Evolutionary conservation across 2,888 invertebrate species (phyloP), one percentile per base, ranked within the genome.

Genomic region (Altica lythri): DNA sequence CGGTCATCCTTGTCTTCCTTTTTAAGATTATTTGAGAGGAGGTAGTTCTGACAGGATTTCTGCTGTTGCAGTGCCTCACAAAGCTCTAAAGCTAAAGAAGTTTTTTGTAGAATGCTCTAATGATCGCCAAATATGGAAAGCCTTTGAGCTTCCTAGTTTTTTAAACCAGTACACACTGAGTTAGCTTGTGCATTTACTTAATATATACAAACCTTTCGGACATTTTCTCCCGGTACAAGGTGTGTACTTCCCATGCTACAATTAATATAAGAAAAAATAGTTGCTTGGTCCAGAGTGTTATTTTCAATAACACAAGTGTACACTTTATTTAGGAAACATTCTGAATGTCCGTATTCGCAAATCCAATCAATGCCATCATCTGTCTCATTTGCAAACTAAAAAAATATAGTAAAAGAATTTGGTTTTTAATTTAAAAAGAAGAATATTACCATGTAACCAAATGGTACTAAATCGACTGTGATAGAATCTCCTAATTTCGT

Each of bases 291-390:
- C 12, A 37, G 42, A 18, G 53, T n/a, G n/a, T n/a, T 52, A 4
- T n/a, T n/a, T n/a, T 13, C 40, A 2, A 59, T 10, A 13, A 46
- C 79, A 59, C 82, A 82, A 1, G 80, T 77, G 62, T 81, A 81
- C 4, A 78, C 72, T 62, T 75, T 76, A 65, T 82, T 82, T 6
- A 79, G 81, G 2, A 65, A 63, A 63, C 82, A 82, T 67, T 82
- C 82, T 0, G 62, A 55, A 1, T 70, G 57, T 1, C 81, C 81
- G 60, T 82, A 81, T 62, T 82, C 82, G 60, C 82, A 82, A 0
- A 13, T 38, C 10, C 51, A 49, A 34, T 25, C 13, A 19, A 42
- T 48, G 27, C 32, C 18, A 4, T 48, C 53, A 18, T 40, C 25
- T 14, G 27, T 22, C 25, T 18, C 48, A 43, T 13, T 29, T 35